Evolutionary conservation across 2,113 vertebrate species (phyloP).

Genomic region (Petrocephalus zakoni): DNA sequence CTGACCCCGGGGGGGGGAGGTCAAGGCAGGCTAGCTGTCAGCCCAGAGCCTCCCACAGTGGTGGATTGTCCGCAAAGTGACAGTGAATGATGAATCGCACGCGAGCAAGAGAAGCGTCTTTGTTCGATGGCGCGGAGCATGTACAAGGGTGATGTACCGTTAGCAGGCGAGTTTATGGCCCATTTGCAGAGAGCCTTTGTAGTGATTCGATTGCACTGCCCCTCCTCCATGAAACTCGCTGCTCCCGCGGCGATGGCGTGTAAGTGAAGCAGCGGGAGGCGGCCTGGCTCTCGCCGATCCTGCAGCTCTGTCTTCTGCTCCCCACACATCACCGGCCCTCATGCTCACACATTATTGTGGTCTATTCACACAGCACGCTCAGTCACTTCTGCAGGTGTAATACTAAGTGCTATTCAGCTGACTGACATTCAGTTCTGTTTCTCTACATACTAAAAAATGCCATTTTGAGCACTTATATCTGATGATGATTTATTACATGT

Average conservation of each 20-base stretch:
- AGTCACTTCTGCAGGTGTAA: neutral
- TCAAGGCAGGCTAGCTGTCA: neutral
- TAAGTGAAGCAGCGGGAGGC: neutral
- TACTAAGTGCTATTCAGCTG: neutral
- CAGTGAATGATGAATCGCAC: neutral
- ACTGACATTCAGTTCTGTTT: neutral
- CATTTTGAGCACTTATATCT: neutral
- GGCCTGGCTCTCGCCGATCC: neutral
- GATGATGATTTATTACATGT: neutral
- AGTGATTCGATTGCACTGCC: neutral
- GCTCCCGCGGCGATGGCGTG: neutral
- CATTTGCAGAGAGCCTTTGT: neutral
- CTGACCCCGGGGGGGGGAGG: neutral
- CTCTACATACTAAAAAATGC: neutral
- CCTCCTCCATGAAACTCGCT: neutral
- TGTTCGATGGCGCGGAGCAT: neutral
- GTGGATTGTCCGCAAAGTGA: neutral
- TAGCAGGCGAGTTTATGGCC: neutral
- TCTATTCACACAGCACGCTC: neutral
- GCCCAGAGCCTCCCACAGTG: neutral
- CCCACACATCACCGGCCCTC: neutral
- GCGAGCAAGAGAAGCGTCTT: neutral
- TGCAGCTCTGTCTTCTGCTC: neutral
- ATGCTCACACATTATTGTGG: neutral
- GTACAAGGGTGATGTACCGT: neutral